Percentiles rank a stretch among this genome's conserved stretches.
Conservation (phyloP, 2,113 vertebrate species). For the Elephantulus edwardii region DNA sequence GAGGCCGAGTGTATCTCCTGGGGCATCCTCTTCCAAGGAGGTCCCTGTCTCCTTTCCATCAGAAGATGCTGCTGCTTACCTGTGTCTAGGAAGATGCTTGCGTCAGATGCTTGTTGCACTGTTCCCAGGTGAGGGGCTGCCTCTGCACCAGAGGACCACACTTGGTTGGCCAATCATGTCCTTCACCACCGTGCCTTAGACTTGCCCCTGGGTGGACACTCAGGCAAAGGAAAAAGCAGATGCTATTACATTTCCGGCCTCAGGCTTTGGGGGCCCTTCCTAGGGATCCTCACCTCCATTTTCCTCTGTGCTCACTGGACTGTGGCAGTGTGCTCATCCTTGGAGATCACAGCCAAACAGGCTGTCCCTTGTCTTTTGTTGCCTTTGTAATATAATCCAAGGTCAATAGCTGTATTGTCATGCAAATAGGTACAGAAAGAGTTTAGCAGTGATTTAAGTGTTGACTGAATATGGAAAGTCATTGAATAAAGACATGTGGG, state of each 20-base stretch:
- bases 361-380: not conserved
- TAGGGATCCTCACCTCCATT: conserved; percentile 36
- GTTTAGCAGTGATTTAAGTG: not conserved
- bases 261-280: conserved; percentile 40
- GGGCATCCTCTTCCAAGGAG: conserved; percentile 54
- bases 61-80: conserved; percentile 30
- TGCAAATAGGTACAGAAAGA: not conserved
- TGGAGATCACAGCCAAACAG: not conserved
- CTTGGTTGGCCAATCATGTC: conserved; percentile 23
- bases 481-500: conserved; percentile 67
- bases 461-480: not conserved
- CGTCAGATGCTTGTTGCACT: conserved; percentile 22
- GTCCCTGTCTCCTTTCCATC: conserved; percentile 63
- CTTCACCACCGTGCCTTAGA: conserved; percentile 74
- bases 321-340: not conserved
- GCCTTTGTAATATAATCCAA: not conserved
- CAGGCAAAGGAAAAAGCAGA: conserved; percentile 13
- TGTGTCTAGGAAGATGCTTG: not conserved
- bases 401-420: not conserved
- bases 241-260: not conserved
- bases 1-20: conserved; percentile 10
- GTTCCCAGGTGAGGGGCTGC: conserved; percentile 30
- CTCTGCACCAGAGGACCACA: conserved; percentile 13
- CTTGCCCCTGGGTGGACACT: not conserved
- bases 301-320: conserved; percentile 19